Percentiles rank a stretch among this genome's conserved stretches.
Evolutionary conservation across 2,797 vertebrate genomes (phyloP).

Genomic region (Oceanodroma leucorhoa): DNA sequence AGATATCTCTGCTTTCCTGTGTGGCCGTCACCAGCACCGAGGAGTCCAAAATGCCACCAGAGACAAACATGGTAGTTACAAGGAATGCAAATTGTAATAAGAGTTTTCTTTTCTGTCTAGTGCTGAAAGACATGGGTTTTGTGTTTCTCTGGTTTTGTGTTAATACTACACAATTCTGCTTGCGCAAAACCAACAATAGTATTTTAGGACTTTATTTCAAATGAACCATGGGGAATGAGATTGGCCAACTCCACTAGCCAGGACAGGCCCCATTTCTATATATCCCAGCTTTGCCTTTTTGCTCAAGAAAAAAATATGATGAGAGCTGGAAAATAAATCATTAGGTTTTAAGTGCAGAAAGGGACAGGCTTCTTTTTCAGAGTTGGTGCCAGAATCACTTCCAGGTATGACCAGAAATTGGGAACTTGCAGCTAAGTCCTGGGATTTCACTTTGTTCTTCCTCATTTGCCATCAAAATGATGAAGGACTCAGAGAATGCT

Average conservation of each 20-base stretch:
- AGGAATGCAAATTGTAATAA: background rate
- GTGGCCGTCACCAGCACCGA: background rate
- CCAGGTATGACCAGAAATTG: background rate
- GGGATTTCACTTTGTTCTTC: background rate
- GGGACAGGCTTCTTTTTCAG: background rate
- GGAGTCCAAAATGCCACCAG: background rate
- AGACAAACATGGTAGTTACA: background rate
- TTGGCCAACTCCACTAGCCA: background rate
- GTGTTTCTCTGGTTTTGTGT: background rate
- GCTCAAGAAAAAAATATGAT: background rate
- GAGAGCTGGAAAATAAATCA: constrained; percentile 4
- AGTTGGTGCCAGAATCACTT: background rate
- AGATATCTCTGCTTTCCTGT: background rate
- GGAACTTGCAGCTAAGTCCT: background rate
- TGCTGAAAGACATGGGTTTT: background rate
- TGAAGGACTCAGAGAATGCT: background rate
- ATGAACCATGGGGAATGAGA: background rate
- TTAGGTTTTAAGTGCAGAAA: constrained; percentile 12
- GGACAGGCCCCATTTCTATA: background rate
- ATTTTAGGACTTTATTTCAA: background rate
- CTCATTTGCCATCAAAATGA: background rate
- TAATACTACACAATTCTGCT: background rate
- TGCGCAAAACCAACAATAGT: background rate
- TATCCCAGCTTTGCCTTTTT: background rate
- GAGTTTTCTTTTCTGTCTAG: background rate